These are phyloP conservation scores for Thinocorus orbignyianus DNA, from an alignment of 2,113 vertebrate genomes.

Conservation along the genomic window DNA sequence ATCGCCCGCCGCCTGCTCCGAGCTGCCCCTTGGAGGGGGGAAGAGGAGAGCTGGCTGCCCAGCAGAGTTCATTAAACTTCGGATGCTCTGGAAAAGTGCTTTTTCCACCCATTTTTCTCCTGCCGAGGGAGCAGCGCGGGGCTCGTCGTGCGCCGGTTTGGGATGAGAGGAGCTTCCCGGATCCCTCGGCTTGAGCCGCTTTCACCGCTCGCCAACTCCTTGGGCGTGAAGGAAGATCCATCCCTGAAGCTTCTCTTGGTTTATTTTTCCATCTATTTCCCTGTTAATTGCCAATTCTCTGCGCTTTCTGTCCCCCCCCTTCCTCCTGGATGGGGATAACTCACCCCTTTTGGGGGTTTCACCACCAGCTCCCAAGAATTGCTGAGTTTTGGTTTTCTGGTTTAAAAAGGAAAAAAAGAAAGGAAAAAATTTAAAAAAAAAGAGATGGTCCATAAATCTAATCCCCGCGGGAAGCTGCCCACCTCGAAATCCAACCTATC, in stretches of 20 bases:
- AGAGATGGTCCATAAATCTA: constrained; percentile 8
- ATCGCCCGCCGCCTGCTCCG: neutral
- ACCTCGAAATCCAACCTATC: constrained; percentile 6
- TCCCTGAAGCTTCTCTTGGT: fast-evolving
- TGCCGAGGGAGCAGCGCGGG: neutral
- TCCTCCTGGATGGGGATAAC: neutral
- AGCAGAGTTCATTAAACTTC: neutral
- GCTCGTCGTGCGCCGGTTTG: no score
- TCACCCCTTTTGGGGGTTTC: neutral
- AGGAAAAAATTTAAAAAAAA: neutral
- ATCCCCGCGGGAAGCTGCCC: neutral
- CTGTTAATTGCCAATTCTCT: fast-evolving
- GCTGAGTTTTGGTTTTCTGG: neutral
- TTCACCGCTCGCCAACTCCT: neutral
- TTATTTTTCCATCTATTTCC: neutral
- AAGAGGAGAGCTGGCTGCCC: neutral
- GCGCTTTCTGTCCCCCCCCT: fast-evolving
- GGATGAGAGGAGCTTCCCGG: neutral
- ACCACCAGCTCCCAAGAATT: neutral
- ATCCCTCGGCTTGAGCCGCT: fast-evolving
- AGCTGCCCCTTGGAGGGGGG: neutral
- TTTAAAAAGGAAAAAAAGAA: neutral
- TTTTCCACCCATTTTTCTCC: neutral
- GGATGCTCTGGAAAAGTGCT: neutral
- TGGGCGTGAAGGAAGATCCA: neutral